phyloP scores from a whole-genome alignment of 2,113 vertebrate species.

The Hippocampus zosterae region DNA sequence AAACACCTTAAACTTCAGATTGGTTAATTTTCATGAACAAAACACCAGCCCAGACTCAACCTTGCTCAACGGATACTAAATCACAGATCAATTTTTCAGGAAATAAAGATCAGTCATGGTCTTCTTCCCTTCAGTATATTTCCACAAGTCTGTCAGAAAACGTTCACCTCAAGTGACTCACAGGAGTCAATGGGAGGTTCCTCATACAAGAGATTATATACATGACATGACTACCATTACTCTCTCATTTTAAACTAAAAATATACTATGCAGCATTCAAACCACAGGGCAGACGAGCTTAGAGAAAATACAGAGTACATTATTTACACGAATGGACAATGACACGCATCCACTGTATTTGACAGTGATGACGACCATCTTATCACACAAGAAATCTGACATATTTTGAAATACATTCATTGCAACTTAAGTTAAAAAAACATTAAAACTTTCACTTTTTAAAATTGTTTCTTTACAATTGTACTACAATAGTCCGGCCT shows the following conservation, averaged over 20 bases:
- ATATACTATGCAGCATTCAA: background rate
- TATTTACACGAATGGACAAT: background rate
- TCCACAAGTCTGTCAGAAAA: background rate
- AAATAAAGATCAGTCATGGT: background rate
- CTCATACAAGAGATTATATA: background rate
- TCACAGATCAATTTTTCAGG: background rate
- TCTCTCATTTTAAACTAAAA: background rate
- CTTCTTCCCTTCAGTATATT: background rate
- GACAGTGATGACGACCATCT: background rate
- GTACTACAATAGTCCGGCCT: background rate
- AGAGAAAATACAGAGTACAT: background rate
- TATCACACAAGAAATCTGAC: background rate
- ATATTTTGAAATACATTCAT: background rate
- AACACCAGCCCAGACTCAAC: background rate
- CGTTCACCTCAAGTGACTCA: background rate
- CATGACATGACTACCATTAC: background rate
- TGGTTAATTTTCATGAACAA: slow-evolving; percentile 4
- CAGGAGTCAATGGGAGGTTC: slow-evolving; percentile 1
- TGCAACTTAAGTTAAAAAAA: background rate
- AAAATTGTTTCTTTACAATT: background rate
- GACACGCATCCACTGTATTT: background rate
- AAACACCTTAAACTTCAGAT: background rate
- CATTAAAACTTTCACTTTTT: background rate
- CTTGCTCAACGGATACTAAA: background rate
- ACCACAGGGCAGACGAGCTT: background rate